Base-by-base conservation (phyloP, 2,797 vertebrate genomes). In the Molossus molossus region DNA sequence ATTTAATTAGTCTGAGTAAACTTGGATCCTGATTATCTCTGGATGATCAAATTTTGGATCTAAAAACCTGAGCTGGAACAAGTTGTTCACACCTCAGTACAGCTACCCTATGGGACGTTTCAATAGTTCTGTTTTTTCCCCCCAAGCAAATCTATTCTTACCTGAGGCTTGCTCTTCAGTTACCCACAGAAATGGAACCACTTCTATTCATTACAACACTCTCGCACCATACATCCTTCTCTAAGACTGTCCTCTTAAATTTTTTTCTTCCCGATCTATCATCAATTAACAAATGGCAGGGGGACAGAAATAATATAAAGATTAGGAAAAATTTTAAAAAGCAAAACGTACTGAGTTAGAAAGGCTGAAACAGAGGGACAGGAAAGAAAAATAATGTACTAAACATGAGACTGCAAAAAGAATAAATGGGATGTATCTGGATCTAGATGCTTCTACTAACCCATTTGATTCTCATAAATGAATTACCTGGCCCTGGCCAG, bases 401-500 rank as follows among this genome's bases (percentile, higher is more conserved):
- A 2, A 57, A 96, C 82, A 37, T 23, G 58, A 37, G 40, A 88
- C 58, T 29, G 14, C 29, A 14, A 50, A 2, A 57, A 88, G 11
- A 33, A 58, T 11, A n/a, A 94, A 65, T 5, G 6, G 48, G 29
- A 33, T 33, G 25, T 15, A 21, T 27, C n/a, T 65, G 33, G 21
- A 21, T n/a, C 45, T 53, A 23, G 40, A 58, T 3, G n/a, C 8
- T 92, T 64, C 58, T 45, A 80, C 64, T 25, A 55, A 79, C 27
- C 33, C 37, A 75, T 40, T 80, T 13, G 27, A 27, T 9, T 50
- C 81, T 79, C 83, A 21, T 27, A 62, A 82, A 50, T 1, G 3
- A 33, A 18, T 79, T 81, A 97, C 96, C 96, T 96, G 97, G 40
- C 40, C 40, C 40, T 45, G 40, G 6, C 40, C 40, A 45, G 40